These are phyloP conservation scores for Cladorhizidae sp. DNA, from an alignment of 37 sponge, comb jelly and placozoan species.

Conservation along the genomic window DNA sequence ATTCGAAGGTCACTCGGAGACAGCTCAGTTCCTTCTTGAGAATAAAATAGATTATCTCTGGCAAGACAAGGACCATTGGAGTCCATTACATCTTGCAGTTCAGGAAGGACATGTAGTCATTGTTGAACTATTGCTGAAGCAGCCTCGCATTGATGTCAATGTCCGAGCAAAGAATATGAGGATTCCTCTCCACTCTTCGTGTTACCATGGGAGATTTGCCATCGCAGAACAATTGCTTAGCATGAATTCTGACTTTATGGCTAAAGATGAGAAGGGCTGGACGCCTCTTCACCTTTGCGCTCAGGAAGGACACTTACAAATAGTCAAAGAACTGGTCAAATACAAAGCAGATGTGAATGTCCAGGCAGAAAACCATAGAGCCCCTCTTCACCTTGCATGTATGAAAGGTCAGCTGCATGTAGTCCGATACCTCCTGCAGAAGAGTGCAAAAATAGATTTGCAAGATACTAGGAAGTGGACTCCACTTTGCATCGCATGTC, in stretches of 20 bases:
- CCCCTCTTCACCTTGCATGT: slow-evolving; percentile 77
- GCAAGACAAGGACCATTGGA: slow-evolving; percentile 84
- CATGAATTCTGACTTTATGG: slow-evolving; percentile 36
- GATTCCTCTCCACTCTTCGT: slow-evolving; percentile 76
- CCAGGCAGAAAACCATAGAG: slow-evolving; percentile 69
- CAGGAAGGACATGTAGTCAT: slow-evolving; percentile 77
- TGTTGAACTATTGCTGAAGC: slow-evolving; percentile 39
- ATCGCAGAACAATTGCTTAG: slow-evolving; percentile 62
- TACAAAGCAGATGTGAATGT: slow-evolving; percentile 61
- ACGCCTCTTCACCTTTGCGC: slow-evolving; percentile 78
- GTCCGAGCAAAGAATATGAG: slow-evolving; percentile 71
- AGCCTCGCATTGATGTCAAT: slow-evolving; percentile 40
- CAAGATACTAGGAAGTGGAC: slow-evolving; percentile 74
- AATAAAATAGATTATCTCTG: slow-evolving; percentile 43
- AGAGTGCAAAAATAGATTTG: slow-evolving; percentile 55
- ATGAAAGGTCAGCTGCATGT: slow-evolving; percentile 70
- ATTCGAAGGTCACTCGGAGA: slow-evolving; percentile 68
- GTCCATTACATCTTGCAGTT: slow-evolving; percentile 77
- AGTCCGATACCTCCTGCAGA: slow-evolving; percentile 49
- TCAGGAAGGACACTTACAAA: slow-evolving; percentile 71
- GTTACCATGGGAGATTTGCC: slow-evolving; percentile 51
- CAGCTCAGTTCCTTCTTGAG: slow-evolving; percentile 60
- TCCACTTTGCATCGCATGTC: slow-evolving; percentile 69
- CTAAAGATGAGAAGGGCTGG: slow-evolving; percentile 84
- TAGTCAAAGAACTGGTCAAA: slow-evolving; percentile 45